Conservation (phyloP, 2,888 invertebrate genomes). For the Oscheius sp. region DNA sequence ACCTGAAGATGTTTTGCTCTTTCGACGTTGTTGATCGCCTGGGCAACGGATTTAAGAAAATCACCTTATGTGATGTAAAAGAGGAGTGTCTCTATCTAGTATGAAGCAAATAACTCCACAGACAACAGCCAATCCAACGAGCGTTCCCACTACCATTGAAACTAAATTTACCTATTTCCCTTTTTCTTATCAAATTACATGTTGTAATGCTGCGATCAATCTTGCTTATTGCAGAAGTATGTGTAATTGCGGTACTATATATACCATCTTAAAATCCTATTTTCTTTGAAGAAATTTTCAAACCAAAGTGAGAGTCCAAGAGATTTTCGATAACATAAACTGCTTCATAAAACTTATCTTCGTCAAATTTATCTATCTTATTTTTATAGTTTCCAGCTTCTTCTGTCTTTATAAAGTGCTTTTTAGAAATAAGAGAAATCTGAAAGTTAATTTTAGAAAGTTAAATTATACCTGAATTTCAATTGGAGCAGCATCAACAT, state of each 20-base stretch:
- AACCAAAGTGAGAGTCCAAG: background rate
- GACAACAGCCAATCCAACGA: background rate
- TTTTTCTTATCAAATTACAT: background rate
- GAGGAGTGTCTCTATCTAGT: background rate
- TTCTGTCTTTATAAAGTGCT: too few species aligned
- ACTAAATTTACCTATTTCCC: background rate
- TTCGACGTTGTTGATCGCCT: too few species aligned
- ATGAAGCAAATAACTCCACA: background rate
- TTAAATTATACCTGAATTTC: constrained; percentile 9
- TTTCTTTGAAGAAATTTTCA: background rate
- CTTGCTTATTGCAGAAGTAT: background rate
- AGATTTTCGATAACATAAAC: background rate
- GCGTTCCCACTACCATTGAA: background rate
- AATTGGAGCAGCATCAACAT: constrained; percentile 2
- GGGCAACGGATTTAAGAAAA: background rate
- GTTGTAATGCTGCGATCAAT: background rate
- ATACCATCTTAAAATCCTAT: background rate
- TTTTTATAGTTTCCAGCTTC: background rate
- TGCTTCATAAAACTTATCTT: background rate
- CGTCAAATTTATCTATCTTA: background rate
- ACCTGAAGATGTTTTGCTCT: too few species aligned
- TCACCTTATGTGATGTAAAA: background rate
- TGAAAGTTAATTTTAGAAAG: background rate
- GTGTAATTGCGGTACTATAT: background rate
- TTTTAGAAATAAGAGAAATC: background rate